Evolutionary conservation across 2,797 vertebrate species (phyloP).

Genomic region (Odontamblyopus lacepedii): DNA sequence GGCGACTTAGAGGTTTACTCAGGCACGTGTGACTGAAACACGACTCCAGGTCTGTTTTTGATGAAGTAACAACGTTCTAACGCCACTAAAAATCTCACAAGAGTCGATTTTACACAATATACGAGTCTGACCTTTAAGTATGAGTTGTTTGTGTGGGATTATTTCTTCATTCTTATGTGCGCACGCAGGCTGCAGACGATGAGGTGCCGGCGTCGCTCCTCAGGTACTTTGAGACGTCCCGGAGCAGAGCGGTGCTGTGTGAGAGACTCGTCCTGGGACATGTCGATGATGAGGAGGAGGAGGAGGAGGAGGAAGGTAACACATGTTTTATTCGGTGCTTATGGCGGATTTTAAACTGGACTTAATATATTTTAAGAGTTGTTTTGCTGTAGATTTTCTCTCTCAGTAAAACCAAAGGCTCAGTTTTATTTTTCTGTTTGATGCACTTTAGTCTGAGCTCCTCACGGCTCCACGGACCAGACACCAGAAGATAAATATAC

Average conservation of each 20-base stretch:
- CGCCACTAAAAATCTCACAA: too few relatives aligned
- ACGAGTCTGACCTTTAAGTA: too few relatives aligned
- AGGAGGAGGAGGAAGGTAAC: background rate
- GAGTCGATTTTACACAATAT: too few relatives aligned
- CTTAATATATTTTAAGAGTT: background rate
- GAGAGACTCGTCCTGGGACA: slow-evolving; percentile 83
- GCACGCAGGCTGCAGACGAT: slow-evolving; percentile 65
- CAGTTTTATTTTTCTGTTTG: slow-evolving; percentile 6
- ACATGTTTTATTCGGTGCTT: background rate
- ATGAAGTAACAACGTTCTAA: too few relatives aligned
- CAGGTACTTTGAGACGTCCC: slow-evolving; percentile 80
- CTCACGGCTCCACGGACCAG: background rate
- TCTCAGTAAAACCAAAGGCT: background rate
- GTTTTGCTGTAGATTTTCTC: background rate
- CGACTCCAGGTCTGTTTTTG: too few relatives aligned
- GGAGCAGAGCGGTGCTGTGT: slow-evolving; percentile 71
- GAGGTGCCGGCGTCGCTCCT: slow-evolving; percentile 82
- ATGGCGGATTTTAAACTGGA: slow-evolving; percentile 3
- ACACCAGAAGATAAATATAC: too few relatives aligned
- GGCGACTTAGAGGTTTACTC: too few relatives aligned
- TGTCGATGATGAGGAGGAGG: slow-evolving; percentile 57
- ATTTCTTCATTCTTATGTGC: background rate
- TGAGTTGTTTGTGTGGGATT: too few relatives aligned
- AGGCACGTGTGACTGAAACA: too few relatives aligned
- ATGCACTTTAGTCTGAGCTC: slow-evolving; percentile 15